Conservation (phyloP, 2,797 vertebrate species). For the Balearica regulorum region DNA sequence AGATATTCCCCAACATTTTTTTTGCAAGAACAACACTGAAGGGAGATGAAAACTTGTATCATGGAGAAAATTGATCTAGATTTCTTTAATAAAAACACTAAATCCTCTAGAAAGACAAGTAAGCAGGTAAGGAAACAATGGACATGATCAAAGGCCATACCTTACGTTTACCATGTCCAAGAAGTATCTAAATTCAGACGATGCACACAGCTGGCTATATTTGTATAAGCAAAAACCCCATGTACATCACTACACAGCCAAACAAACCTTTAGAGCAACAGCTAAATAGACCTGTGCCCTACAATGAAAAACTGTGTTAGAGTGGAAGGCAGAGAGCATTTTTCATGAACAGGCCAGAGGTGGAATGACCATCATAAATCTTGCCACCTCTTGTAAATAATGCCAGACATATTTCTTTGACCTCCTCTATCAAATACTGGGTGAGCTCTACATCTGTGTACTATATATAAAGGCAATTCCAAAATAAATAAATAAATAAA, state of each 20-base stretch:
- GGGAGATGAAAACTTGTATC: background rate
- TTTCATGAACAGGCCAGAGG: background rate
- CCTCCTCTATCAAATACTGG: background rate
- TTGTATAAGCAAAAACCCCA: background rate
- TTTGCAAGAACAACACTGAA: background rate
- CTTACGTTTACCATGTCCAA: background rate
- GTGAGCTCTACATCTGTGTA: background rate
- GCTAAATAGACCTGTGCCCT: background rate
- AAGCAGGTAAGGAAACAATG: background rate
- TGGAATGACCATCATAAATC: background rate
- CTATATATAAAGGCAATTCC: background rate
- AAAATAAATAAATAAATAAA: background rate
- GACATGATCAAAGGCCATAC: background rate
- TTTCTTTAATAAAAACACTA: background rate
- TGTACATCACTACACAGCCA: background rate
- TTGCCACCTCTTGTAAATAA: background rate
- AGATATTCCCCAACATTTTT: background rate
- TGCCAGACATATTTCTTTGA: background rate
- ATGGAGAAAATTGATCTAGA: rapidly evolving
- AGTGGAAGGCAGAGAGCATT: background rate
- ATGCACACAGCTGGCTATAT: rapidly evolving
- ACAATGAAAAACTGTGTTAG: background rate
- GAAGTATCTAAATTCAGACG: background rate
- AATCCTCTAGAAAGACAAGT: background rate
- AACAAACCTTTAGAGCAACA: background rate